These are phyloP conservation scores for Xenops minutus DNA, from an alignment of 2,797 vertebrate genomes.

Conservation along the genomic window DNA sequence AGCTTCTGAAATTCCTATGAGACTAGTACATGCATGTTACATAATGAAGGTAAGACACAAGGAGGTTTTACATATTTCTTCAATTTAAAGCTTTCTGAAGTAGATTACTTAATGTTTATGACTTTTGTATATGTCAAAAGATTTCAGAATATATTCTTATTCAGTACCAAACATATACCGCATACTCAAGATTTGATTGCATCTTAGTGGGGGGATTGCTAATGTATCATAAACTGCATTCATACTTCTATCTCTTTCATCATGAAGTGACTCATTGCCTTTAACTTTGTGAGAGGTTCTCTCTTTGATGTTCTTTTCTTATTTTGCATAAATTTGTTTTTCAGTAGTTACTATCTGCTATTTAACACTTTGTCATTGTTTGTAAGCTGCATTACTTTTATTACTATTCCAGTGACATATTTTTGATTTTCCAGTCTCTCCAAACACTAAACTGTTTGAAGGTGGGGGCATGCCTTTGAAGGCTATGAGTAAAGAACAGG, in stretches of 20 bases:
- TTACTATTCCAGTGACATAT: conserved; percentile 10
- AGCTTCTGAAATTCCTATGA: conserved; percentile 36
- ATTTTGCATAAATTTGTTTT: conserved; percentile 68
- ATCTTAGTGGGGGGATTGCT: not conserved
- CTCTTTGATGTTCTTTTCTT: conserved; percentile 63
- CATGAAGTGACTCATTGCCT: conserved; percentile 37
- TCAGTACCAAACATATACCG: not conserved
- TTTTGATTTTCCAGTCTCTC: conserved; percentile 38
- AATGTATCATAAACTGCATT: conserved; percentile 51
- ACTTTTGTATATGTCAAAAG: conserved; percentile 32
- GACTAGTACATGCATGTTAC: not conserved
- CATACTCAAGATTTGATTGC: conserved; percentile 34
- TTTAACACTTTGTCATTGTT: conserved; percentile 50
- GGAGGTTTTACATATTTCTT: not conserved
- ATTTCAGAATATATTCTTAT: conserved; percentile 13
- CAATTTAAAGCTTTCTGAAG: conserved; percentile 26
- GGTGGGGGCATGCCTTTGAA: conserved; percentile 1
- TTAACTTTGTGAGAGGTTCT: conserved; percentile 55
- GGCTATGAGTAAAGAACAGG: conserved; percentile 2
- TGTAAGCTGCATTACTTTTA: conserved; percentile 53
- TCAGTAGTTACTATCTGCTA: conserved; percentile 31
- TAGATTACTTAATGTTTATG: conserved; percentile 24
- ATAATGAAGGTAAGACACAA: conserved; percentile 6
- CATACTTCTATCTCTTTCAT: conserved; percentile 52
- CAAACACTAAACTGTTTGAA: not conserved